Evolutionary conservation across 2,888 invertebrate genomes (phyloP), one percentile per base, ranked within the genome.

Genomic region (Athripsodes cinereus): DNA sequence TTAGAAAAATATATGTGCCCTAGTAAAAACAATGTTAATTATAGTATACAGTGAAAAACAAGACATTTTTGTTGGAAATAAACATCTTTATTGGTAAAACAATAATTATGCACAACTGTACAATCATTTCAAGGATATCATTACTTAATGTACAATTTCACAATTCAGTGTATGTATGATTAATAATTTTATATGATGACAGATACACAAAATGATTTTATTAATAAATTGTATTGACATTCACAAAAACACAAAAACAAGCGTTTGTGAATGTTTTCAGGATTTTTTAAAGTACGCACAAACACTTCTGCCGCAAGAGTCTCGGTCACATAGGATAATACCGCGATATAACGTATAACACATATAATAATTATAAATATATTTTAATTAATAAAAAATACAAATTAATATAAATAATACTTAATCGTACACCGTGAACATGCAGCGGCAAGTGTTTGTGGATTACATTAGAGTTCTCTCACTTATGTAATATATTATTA

Each of bases 41-140:
- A 8, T 50, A 20, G 26, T 8, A 50, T 22, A 57, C 13, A 52
- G 57, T 52, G 46, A 57, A 44, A 57, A 52, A 57, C 57, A 52
- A 44, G 44, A 57, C 16, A 57, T 46, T 57, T 52, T n/a, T 11
- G 21, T 52, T 51, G 44, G 50, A 56, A 52, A 52, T 47, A 57
- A 46, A 52, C 52, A 47, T 57, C 18, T 50, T 50, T 26, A 50
- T 20, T 20, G 5, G 11, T 50, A 18, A 11, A 19, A 26, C 26
- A 21, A 22, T 50, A 2, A 26, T 18, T 50, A 13, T 50, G 21
- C 26, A 50, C 11, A 50, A 16, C 16, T 50, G 18, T 50, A 20
- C 16, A 22, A 22, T 8, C 50, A 20, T 20, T 26, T 8, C n/a
- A 22, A 22, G 22, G 13, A n/a, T n/a, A n/a, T 50, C 50, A 2